Evolutionary conservation across 2,113 vertebrate species (phyloP).

Genomic region (Neodon shergylaensis): DNA sequence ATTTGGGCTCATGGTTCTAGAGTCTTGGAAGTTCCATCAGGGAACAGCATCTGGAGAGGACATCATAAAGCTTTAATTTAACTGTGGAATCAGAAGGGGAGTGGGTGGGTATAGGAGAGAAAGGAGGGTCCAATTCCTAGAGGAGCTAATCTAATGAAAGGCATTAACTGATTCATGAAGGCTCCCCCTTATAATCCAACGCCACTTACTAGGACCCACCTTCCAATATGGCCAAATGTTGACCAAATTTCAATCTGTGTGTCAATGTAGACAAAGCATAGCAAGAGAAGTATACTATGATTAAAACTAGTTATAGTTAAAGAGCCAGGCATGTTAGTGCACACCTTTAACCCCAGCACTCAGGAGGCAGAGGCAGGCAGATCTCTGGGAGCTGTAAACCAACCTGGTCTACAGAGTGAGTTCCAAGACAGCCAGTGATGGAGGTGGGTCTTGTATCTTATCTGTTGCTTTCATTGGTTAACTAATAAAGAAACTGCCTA

Average conservation of each 20-base stretch:
- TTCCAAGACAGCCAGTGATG: no score
- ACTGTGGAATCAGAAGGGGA: background rate
- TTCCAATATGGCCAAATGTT: background rate
- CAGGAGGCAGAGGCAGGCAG: background rate
- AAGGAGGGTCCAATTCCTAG: background rate
- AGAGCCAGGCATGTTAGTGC: background rate
- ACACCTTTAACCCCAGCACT: background rate
- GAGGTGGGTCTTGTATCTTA: no score
- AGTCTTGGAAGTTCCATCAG: background rate
- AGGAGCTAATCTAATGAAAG: background rate
- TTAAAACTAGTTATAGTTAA: background rate
- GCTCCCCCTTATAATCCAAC: background rate
- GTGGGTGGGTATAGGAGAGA: background rate
- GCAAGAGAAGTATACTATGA: background rate
- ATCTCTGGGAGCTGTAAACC: background rate
- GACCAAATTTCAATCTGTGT: background rate
- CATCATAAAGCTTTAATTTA: background rate
- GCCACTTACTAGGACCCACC: background rate
- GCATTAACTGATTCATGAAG: background rate
- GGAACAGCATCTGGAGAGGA: background rate
- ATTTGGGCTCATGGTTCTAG: background rate
- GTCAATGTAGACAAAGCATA: background rate
- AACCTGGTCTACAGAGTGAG: background rate
- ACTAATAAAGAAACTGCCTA: no score
- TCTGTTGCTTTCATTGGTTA: no score